Conservation (phyloP, 2,888 invertebrate species). For the Petrolisthes cinctipes region DNA sequence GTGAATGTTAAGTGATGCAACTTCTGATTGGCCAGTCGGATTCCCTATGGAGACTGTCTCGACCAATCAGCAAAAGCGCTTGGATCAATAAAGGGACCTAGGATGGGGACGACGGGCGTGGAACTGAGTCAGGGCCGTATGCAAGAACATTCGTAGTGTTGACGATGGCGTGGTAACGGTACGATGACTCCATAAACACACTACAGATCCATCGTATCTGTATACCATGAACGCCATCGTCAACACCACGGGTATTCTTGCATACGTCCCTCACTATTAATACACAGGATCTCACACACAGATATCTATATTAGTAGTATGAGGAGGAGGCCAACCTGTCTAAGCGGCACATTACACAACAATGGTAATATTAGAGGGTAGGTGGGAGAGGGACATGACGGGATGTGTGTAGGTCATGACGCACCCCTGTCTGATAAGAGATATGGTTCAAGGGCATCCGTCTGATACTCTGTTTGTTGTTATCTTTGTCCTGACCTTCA, state of each 20-base stretch:
- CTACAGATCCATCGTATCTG: background rate
- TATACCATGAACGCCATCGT: no score
- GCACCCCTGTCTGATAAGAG: conserved; percentile 21
- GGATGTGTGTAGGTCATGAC: background rate
- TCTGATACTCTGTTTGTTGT: background rate
- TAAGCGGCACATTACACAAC: background rate
- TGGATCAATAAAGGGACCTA: conserved; percentile 49
- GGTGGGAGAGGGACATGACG: no score
- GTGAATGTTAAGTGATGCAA: conserved; percentile 15
- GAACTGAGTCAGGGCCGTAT: no score
- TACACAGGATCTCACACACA: background rate
- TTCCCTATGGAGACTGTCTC: conserved; percentile 40
- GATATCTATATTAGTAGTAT: background rate
- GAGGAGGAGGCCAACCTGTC: background rate
- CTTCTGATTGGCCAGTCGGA: conserved; percentile 32
- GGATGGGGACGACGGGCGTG: conserved; percentile 13
- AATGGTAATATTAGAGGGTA: background rate
- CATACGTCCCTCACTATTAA: background rate
- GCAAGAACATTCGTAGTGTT: no score
- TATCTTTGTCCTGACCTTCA: conserved; percentile 34
- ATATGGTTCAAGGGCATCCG: conserved; percentile 38
- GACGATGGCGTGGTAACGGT: no score
- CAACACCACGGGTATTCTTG: no score
- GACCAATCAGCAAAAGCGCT: conserved; percentile 48
- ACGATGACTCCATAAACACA: no score